Base-by-base conservation (phyloP, 2,888 invertebrate species). In the Fabriciana adippe region DNA sequence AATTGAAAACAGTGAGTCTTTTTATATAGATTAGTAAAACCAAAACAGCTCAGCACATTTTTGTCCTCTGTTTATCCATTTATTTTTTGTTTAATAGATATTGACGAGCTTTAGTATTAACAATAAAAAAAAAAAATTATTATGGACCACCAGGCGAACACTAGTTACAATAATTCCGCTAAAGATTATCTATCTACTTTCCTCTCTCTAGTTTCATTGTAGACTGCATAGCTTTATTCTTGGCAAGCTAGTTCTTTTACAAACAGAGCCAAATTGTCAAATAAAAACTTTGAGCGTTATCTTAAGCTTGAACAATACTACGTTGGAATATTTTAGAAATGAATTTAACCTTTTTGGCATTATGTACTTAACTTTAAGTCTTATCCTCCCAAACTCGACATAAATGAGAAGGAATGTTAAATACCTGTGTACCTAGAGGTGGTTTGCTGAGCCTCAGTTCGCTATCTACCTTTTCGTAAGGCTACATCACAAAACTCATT, bases 401-500 rank as follows among this genome's bases (percentile, higher is more conserved):
- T 66, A 72, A 75, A 74, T 75, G 69, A 68, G 72, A 71, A 75
- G 68, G 74, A 67, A 71, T 72, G 72, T 74, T 72, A 70, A 73
- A 74, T 76, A 76, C 74, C 74, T 81, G 77, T 76, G 76, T 76
- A 76, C 78, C 74, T 79, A 78, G 79, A 77, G 78, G 81, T 82
- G 82, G 79, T 82, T 76, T 76, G 79, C 79, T 78, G 81, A 81
- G 82, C 79, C 81, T 79, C 80, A 74, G 84, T 79, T 85, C 81
- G 85, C 85, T 88, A 87, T 88, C 84, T 84, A 82, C 83, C 82
- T 82, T 81, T 84, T 82, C 83, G 73, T 71, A 68, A 73, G 66
- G 66, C 73, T 72, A 74, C 87, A 88, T 90, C 87, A 87, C 87
- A 87, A 89, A 90, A 89, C 88, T 91, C 90, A 90, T 91, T 92